phyloP scores from a whole-genome alignment of 92 coral and sea anemone species.

The Porites evermanni region DNA sequence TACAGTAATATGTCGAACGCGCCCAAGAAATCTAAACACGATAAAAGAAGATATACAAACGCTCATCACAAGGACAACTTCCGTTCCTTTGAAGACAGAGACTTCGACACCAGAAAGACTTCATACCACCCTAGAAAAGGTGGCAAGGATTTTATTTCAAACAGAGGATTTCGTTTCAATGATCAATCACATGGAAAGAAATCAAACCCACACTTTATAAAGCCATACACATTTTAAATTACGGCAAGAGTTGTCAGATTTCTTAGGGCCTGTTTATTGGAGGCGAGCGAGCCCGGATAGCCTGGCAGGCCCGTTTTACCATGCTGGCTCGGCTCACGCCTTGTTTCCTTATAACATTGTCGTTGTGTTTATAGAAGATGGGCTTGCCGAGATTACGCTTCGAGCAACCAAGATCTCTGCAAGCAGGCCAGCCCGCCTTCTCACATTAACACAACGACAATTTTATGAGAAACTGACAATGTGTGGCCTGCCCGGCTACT shows the following conservation, averaged over 20 bases:
- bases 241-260: background rate
- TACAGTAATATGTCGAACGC: background rate
- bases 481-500: too few species aligned
- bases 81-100: conserved; percentile 5
- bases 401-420: too few species aligned
- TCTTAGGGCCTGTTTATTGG: background rate
- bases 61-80: background rate
- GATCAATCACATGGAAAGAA: conserved; percentile 15
- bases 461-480: too few species aligned
- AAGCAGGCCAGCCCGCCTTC: too few species aligned
- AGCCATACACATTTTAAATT: conserved; percentile 30
- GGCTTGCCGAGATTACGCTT: too few species aligned
- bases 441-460: too few species aligned
- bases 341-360: too few species aligned
- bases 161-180: conserved; percentile 29
- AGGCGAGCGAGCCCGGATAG: too few species aligned
- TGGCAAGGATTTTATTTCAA: background rate
- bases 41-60: conserved; percentile 15
- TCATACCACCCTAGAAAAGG: background rate
- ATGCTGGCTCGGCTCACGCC: too few species aligned
- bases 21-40: background rate
- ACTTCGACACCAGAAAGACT: background rate
- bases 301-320: too few species aligned
- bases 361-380: too few species aligned
- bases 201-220: background rate